Evolutionary conservation across 35 echinoderm and acorn worm genomes (phyloP).

Genomic region (Stichopus chloronotus): DNA sequence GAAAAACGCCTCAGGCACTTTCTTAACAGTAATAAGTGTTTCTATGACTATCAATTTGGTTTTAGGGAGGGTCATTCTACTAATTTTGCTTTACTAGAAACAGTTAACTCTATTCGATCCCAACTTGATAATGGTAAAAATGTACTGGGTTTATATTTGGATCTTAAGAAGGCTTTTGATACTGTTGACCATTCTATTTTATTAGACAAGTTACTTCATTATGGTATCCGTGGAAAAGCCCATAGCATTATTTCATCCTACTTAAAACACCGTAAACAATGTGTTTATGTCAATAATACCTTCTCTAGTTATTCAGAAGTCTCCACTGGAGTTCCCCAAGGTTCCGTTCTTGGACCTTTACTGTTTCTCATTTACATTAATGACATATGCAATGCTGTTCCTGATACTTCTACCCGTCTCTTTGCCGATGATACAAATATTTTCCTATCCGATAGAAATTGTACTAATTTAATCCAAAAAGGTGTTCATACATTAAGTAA

Average conservation of each 20-base stretch:
- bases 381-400: not conserved
- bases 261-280: not conserved
- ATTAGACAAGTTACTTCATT: not conserved
- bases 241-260: constrained; percentile 17
- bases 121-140: constrained; percentile 7
- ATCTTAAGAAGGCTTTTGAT: not conserved
- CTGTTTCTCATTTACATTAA: not conserved
- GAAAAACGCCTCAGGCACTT: constrained; percentile 12
- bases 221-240: not conserved
- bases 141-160: constrained; percentile 10
- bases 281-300: constrained; percentile 2
- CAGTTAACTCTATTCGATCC: not conserved
- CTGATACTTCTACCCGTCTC: not conserved
- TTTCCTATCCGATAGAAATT: not conserved
- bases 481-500: not conserved
- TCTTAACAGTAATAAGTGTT: not conserved
- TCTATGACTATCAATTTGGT: not conserved
- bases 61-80: not conserved
- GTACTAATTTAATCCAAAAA: not conserved
- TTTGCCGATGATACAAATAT: constrained; percentile 10
- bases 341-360: not conserved
- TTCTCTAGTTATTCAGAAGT: not conserved
- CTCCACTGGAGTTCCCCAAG: constrained; percentile 1
- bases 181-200: not conserved
- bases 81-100: not conserved